A percentile compares a stretch with the other conserved stretches of the same genome.
These are phyloP conservation scores for Coturnix japonica DNA, from an alignment of 2,113 vertebrate genomes.

Conservation along the genomic window DNA sequence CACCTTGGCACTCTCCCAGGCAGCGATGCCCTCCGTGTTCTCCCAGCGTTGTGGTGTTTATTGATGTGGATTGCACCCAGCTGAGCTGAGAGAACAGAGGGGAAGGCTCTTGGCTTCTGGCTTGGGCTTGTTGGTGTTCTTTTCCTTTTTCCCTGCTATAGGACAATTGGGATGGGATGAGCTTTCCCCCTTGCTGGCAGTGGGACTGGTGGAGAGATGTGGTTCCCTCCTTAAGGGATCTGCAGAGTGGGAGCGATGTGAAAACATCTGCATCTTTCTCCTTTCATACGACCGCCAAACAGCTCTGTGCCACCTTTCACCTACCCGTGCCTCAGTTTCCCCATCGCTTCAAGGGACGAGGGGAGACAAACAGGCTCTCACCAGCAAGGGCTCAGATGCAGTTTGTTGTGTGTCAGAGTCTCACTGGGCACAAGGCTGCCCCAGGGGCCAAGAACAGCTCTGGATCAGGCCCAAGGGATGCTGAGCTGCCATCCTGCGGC, in stretches of 20 bases:
- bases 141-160: not conserved
- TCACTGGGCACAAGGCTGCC: not conserved
- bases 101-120: not conserved
- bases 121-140: not conserved
- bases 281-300: not conserved
- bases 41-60: not conserved
- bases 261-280: not conserved
- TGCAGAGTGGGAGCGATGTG: not conserved
- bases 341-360: not conserved
- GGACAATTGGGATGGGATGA: not conserved
- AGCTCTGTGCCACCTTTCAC: not conserved
- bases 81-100: not conserved
- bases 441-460: not conserved
- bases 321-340: not conserved
- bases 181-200: not conserved
- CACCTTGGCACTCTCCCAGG: constrained; percentile 43
- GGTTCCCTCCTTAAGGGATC: not conserved
- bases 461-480: not conserved
- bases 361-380: not conserved
- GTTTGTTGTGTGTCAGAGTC: not conserved
- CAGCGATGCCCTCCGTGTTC: fast-evolving
- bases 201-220: not conserved
- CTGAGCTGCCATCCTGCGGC: constrained; percentile 6
- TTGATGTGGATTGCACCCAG: not conserved
- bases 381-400: not conserved